These are phyloP conservation scores for Urocynchramus pylzowi DNA, from an alignment of 2,113 vertebrate species.

Conservation along the genomic window DNA sequence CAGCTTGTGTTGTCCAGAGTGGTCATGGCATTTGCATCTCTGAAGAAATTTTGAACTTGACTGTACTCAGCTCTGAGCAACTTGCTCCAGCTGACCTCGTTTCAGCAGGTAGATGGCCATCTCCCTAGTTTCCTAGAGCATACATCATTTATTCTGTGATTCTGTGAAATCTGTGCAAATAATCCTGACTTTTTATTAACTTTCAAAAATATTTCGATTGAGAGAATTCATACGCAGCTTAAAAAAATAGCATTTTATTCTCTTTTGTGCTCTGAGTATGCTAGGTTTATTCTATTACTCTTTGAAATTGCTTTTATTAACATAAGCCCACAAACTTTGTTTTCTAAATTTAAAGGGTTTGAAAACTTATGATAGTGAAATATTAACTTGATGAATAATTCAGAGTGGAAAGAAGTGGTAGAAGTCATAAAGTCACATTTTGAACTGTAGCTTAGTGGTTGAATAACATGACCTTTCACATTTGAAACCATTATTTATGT, in stretches of 20 bases:
- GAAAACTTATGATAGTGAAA: not conserved
- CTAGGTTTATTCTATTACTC: not conserved
- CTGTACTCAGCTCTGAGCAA: not conserved
- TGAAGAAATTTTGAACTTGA: not conserved
- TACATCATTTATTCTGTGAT: not conserved
- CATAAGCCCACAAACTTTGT: not conserved
- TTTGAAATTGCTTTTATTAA: not conserved
- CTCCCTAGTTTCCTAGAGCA: not conserved
- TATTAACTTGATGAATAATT: constrained; percentile 13
- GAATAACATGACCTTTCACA: not conserved
- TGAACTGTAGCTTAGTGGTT: not conserved
- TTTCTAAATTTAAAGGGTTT: not conserved
- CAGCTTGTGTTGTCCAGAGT: not conserved
- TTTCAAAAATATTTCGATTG: not conserved
- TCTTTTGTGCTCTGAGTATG: not conserved
- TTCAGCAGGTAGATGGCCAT: not conserved
- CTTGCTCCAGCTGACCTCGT: not conserved
- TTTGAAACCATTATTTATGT: not conserved
- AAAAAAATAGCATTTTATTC: not conserved
- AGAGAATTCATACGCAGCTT: not conserved
- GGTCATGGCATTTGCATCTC: accelerated
- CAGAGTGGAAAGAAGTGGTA: not conserved
- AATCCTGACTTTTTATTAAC: not conserved
- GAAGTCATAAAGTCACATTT: not conserved
- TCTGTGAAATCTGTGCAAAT: not conserved